phyloP scores from a whole-genome alignment of 2,113 vertebrate genomes.

The Phoenicopterus ruber region DNA sequence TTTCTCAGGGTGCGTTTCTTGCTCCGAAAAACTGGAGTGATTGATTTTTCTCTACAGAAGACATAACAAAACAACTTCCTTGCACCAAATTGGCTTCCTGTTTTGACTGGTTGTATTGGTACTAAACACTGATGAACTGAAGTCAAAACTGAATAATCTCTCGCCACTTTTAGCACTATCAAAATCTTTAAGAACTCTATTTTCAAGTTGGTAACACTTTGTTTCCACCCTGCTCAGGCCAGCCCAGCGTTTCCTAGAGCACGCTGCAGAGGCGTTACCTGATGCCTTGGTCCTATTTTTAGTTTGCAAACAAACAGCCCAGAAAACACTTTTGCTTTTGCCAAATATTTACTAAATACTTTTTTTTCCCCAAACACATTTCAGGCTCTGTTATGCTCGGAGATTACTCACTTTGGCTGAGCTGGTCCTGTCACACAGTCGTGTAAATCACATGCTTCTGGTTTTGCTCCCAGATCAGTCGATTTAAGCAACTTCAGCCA shows the following conservation, averaged over 20 bases:
- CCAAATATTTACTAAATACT: neutral
- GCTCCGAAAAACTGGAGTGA: accelerated
- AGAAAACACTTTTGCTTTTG: neutral
- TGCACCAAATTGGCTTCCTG: neutral
- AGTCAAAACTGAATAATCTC: neutral
- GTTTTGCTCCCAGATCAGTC: neutral
- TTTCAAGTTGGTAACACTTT: neutral
- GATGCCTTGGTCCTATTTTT: neutral
- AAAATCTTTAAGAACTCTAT: accelerated
- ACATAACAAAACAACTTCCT: neutral
- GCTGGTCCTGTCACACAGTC: neutral
- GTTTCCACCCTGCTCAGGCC: neutral
- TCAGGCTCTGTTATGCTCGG: neutral
- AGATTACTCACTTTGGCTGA: neutral
- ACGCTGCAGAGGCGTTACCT: neutral
- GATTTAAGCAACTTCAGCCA: neutral
- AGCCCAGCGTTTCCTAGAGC: neutral
- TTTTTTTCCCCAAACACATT: neutral
- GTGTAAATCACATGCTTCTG: neutral
- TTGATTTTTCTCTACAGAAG: neutral
- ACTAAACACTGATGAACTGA: neutral
- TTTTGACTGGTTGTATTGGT: neutral
- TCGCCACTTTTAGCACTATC: neutral
- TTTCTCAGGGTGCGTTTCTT: neutral
- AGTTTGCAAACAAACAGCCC: neutral